phyloP scores from a whole-genome alignment of 1,140 invertebrate genomes.

The Drosophila pruinosa region DNA sequence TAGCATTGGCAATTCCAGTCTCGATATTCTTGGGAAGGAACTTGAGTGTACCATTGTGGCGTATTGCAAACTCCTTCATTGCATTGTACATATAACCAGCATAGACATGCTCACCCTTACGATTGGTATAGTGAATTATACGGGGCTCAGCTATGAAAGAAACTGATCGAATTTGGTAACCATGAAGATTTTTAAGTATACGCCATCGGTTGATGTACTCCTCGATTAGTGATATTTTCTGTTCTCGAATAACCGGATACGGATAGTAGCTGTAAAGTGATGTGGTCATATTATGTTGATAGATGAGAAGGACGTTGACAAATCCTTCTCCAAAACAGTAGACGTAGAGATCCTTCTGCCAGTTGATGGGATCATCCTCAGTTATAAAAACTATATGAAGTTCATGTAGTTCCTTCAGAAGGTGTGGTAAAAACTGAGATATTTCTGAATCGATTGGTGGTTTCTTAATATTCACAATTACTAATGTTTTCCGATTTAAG shows the following conservation, averaged over 20 bases:
- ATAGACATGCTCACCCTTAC: background rate
- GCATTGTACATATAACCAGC: slow-evolving; percentile 29
- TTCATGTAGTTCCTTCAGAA: slow-evolving; percentile 36
- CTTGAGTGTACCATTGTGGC: slow-evolving; percentile 1
- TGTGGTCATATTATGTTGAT: background rate
- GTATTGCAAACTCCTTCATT: background rate
- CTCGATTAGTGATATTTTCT: slow-evolving; percentile 6
- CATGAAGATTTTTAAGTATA: slow-evolving; percentile 13
- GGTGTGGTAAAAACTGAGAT: background rate
- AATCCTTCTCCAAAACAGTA: slow-evolving; percentile 54
- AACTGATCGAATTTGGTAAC: background rate
- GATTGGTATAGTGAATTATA: slow-evolving; percentile 31
- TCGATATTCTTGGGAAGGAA: background rate
- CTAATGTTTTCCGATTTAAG: slow-evolving; percentile 24
- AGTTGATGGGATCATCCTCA: background rate
- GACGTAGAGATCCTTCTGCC: slow-evolving; percentile 15
- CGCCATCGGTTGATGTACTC: slow-evolving; percentile 29
- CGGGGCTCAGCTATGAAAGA: slow-evolving; percentile 10
- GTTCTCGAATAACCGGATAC: slow-evolving; percentile 26
- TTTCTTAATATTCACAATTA: slow-evolving; percentile 26
- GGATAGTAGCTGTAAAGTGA: slow-evolving; percentile 46
- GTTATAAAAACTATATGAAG: slow-evolving; percentile 42
- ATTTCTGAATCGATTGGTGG: background rate
- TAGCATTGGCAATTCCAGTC: accelerated
- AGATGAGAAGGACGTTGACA: slow-evolving; percentile 40